Evolutionary conservation across 1,140 invertebrate species (phyloP).

Genomic region (Lasioglossum baleicum): DNA sequence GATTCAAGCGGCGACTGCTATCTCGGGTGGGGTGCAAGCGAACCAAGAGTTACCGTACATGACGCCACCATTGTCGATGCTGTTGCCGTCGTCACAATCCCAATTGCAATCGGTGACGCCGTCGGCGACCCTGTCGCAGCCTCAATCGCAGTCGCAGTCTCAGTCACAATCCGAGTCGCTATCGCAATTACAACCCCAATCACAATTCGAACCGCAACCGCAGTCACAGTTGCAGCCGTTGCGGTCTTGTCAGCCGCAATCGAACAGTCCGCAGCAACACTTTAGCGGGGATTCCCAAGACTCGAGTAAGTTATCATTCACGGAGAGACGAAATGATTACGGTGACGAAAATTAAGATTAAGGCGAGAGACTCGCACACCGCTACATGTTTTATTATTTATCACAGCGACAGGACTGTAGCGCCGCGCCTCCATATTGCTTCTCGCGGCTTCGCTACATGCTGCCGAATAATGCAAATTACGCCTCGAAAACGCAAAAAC

Average conservation of each 20-base stretch:
- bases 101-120: constrained; percentile 56
- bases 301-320: constrained; percentile 83
- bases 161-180: constrained; percentile 69
- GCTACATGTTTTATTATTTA: too few species aligned
- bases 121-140: constrained; percentile 17
- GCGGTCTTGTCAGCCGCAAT: constrained; percentile 70
- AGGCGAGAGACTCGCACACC: too few species aligned
- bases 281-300: constrained; percentile 93
- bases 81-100: constrained; percentile 68
- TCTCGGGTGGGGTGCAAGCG: constrained; percentile 90
- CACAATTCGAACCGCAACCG: constrained; percentile 63
- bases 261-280: constrained; percentile 80
- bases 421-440: too few species aligned
- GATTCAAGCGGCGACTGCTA: constrained; percentile 89
- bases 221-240: constrained; percentile 34
- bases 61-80: constrained; percentile 87
- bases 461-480: too few species aligned
- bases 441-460: too few species aligned
- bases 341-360: too few species aligned
- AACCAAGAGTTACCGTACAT: constrained; percentile 94
- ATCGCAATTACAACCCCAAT: constrained; percentile 37
- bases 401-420: too few species aligned
- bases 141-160: background rate
- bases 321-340: background rate
- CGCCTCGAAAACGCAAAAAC: too few species aligned